Conservation (phyloP, 37 sponge, comb jelly and placozoan species). For the Cladorhizidae sp. region DNA sequence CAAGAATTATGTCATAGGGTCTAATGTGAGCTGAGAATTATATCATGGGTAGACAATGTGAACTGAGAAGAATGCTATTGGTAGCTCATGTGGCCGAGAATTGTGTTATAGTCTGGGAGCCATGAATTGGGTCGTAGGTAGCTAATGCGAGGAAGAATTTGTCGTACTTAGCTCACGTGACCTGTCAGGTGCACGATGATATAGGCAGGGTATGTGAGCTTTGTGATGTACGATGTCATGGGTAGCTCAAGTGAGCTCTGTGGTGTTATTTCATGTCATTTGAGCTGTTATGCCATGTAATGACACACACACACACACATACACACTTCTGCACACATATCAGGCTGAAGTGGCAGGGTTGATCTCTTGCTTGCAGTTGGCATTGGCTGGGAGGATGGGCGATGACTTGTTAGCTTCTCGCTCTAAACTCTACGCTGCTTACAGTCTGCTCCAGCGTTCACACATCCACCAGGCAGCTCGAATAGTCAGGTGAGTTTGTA, state of each 20-base stretch:
- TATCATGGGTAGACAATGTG: background rate
- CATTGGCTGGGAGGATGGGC: slow-evolving; percentile 53
- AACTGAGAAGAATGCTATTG: background rate
- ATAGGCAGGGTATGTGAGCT: no score
- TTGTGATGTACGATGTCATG: no score
- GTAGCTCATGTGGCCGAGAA: background rate
- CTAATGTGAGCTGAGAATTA: background rate
- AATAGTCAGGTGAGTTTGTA: slow-evolving; percentile 60
- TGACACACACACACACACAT: background rate
- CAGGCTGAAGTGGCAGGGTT: slow-evolving; percentile 74
- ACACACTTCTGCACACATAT: background rate
- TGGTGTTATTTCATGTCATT: no score
- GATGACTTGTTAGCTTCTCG: slow-evolving; percentile 57
- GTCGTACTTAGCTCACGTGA: no score
- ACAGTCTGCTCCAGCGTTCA: slow-evolving; percentile 70
- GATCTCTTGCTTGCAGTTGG: slow-evolving; percentile 63
- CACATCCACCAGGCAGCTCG: slow-evolving; percentile 36
- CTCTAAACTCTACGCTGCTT: slow-evolving; percentile 64
- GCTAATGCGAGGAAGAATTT: no score
- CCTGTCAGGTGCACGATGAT: no score
- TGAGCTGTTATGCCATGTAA: no score
- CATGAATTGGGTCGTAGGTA: background rate
- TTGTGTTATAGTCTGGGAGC: no score
- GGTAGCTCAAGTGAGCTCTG: no score
- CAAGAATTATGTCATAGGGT: background rate